Conservation (phyloP, 1,140 invertebrate genomes). For the Drosophila elegans region DNA sequence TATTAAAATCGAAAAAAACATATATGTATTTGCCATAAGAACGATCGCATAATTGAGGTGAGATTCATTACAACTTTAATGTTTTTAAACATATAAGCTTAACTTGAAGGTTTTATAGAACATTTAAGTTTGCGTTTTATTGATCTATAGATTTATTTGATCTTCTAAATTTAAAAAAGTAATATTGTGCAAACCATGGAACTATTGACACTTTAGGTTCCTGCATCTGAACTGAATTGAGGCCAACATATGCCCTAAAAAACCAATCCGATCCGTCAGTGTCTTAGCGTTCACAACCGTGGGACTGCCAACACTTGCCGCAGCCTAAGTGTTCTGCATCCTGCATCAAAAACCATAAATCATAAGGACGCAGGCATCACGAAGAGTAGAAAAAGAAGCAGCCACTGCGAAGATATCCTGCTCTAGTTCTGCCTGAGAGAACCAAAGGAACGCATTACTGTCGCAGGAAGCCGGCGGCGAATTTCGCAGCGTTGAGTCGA, state of each 20-base stretch:
- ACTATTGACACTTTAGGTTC: background rate
- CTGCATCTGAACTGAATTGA: background rate
- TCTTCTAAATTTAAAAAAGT: too few species aligned
- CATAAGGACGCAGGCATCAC: constrained; percentile 55
- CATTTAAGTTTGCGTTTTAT: too few species aligned
- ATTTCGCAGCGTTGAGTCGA: constrained; percentile 28
- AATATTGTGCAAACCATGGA: too few species aligned
- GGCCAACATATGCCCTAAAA: constrained; percentile 21
- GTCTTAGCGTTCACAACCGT: constrained; percentile 25
- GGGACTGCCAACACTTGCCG: constrained; percentile 55
- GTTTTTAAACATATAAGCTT: too few species aligned
- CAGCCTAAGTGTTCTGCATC: constrained; percentile 51
- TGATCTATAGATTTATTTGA: too few species aligned
- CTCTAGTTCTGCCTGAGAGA: constrained; percentile 64
- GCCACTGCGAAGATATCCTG: constrained; percentile 58
- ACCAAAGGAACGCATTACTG: constrained; percentile 24
- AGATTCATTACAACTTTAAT: too few species aligned
- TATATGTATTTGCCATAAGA: too few species aligned
- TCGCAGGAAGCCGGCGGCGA: constrained; percentile 43
- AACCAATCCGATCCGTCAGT: constrained; percentile 20
- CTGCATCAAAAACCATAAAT: constrained; percentile 64
- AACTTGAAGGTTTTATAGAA: too few species aligned
- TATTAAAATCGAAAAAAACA: too few species aligned
- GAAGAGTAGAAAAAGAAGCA: constrained; percentile 29
- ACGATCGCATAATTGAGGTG: too few species aligned